A percentile compares a stretch with the other conserved stretches of the same genome.
Evolutionary conservation across 2,113 vertebrate species (phyloP).

Genomic region (Candoia aspera): DNA sequence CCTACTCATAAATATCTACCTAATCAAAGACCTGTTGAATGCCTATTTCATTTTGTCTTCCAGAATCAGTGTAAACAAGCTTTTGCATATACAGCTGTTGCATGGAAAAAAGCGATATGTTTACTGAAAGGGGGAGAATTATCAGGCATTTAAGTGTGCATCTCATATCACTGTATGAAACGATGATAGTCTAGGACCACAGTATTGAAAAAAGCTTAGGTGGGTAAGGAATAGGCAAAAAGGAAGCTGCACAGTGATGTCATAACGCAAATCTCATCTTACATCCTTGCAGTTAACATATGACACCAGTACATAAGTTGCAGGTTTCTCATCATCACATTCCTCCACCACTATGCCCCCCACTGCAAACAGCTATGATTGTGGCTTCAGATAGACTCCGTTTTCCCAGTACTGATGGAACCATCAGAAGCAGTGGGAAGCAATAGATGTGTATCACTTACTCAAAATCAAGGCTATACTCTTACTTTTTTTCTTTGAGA

Average conservation of each 20-base stretch:
- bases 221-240: not conserved
- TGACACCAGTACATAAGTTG: too few relatives aligned
- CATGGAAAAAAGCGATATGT: not conserved
- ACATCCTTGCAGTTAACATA: too few relatives aligned
- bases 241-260: too few relatives aligned
- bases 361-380: not conserved
- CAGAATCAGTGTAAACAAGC: not conserved
- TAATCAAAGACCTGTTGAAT: not conserved
- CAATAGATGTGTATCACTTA: not conserved
- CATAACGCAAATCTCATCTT: too few relatives aligned
- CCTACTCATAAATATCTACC: not conserved
- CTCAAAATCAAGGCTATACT: not conserved
- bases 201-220: not conserved
- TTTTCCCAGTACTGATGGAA: not conserved
- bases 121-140: not conserved
- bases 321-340: too few relatives aligned
- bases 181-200: not conserved
- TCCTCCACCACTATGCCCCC: too few relatives aligned
- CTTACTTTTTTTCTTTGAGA: not conserved
- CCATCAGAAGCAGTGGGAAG: not conserved
- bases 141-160: not conserved
- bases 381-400: not conserved
- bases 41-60: not conserved
- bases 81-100: not conserved
- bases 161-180: not conserved